Conservation (phyloP, 2,888 invertebrate species). For the Protonemura montana region DNA sequence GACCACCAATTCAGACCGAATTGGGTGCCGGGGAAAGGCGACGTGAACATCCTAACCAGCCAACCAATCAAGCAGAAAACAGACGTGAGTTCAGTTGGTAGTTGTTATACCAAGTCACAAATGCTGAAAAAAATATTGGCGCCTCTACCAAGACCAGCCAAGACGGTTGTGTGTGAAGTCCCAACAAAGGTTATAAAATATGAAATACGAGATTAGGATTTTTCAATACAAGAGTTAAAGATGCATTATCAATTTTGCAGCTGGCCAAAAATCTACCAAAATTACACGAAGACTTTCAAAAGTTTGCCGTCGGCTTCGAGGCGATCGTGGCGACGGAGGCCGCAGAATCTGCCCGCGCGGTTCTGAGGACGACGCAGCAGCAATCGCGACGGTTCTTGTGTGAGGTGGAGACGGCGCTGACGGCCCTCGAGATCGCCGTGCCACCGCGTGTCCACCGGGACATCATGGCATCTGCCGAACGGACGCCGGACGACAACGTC, state of each 20-base stretch:
- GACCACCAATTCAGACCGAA: slow-evolving; percentile 58
- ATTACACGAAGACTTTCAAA: slow-evolving; percentile 48
- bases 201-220: too few species aligned
- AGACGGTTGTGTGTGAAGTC: too few species aligned
- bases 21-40: slow-evolving; percentile 58
- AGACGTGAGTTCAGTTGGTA: slow-evolving; percentile 42
- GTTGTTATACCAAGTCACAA: too few species aligned
- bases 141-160: too few species aligned
- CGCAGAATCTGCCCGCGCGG: neutral
- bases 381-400: slow-evolving; percentile 46
- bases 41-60: slow-evolving; percentile 52
- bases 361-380: neutral
- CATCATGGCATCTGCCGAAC: neutral
- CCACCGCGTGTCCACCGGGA: slow-evolving; percentile 49
- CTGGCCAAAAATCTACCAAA: slow-evolving; percentile 39
- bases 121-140: too few species aligned
- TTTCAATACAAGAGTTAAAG: too few species aligned
- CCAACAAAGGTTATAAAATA: too few species aligned
- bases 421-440: slow-evolving; percentile 54
- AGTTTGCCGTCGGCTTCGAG: slow-evolving; percentile 49
- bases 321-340: slow-evolving; percentile 45
- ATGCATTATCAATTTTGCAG: neutral
- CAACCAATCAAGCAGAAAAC: slow-evolving; percentile 32
- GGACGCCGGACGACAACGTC: slow-evolving; percentile 54
- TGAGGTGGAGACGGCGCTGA: slow-evolving; percentile 53